Evolutionary conservation across 2,797 vertebrate genomes (phyloP), one percentile per base, ranked within the genome.

Genomic region (Molossus alvarezi): DNA sequence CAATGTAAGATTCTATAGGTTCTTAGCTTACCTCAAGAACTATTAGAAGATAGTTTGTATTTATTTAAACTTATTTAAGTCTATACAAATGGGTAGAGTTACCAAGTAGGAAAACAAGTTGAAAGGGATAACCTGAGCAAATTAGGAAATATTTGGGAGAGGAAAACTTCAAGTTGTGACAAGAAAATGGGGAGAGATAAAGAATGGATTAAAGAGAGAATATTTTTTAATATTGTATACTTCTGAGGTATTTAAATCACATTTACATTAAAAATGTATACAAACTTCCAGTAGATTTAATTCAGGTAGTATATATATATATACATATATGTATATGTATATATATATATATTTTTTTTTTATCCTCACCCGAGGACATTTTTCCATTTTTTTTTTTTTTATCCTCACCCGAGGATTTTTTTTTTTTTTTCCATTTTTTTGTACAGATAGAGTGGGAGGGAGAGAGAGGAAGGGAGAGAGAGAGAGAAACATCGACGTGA

Each of bases 41-140:
- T 67, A 87, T 81, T 11, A 95, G 69, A 85, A 60, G 73, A 92
- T 92, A 93, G 77, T 92, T 53, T 87, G 11, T 10, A 23, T 94
- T 67, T 95, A 85, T 87, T 41, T 65, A 69, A 86, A 94, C 5
- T 72, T 84, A 71, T 92, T 81, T 45, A 55, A 95, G 69, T 41
- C 23, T n/a, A 8, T 55, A 92, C 23, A 67, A 65, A 53, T 41
- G 51, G 14, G 58, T 83, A 57, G 53, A 77, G n/a, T 87, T 23
- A 41, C 33, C n/a, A 65, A 88, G 15, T 58, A 86, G 62, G 48
- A 93, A 92, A 96, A 95, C 21, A 92, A 64, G 80, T 55, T 21
- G 27, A 86, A 94, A 83, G 69, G 33, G 27, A 76, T 96, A 92
- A 92, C 60, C 20, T 83, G 69, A 88, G 62, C 60, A 96, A 94